These are phyloP conservation scores for Heterotilapia buettikoferi DNA, from an alignment of 2,113 vertebrate species.

Conservation along the genomic window DNA sequence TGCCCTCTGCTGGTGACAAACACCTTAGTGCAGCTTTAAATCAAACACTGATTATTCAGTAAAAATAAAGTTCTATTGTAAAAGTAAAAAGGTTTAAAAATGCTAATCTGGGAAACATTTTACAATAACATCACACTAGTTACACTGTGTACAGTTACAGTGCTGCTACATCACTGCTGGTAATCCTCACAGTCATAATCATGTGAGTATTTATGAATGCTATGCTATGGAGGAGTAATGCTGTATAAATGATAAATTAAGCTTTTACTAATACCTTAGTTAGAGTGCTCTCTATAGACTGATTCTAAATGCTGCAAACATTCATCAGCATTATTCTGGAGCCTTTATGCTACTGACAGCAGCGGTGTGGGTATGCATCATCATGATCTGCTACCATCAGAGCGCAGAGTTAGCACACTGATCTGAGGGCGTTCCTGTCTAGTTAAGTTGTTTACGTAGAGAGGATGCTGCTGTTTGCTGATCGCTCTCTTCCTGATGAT, in stretches of 20 bases:
- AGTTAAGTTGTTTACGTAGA: background rate
- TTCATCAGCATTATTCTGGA: background rate
- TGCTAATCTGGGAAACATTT: background rate
- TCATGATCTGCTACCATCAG: background rate
- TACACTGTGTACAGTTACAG: background rate
- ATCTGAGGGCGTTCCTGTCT: background rate
- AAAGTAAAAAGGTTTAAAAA: background rate
- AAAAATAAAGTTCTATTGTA: background rate
- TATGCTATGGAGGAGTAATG: background rate
- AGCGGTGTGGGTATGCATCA: background rate
- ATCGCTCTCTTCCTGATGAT: background rate
- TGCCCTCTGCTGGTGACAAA: background rate
- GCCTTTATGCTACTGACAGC: background rate
- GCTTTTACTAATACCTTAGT: accelerated
- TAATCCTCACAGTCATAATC: background rate
- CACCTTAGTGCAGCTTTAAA: background rate
- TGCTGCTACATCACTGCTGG: background rate
- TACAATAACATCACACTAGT: background rate
- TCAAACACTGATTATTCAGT: background rate
- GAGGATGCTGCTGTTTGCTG: background rate
- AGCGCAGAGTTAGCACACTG: background rate
- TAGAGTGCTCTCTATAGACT: accelerated
- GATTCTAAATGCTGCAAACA: background rate
- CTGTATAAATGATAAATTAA: background rate
- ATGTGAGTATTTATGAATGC: background rate